A percentile compares a stretch with the other conserved stretches of the same genome.
phyloP scores from a whole-genome alignment of 2,113 vertebrate genomes.

The Ochotona curzoniae region DNA sequence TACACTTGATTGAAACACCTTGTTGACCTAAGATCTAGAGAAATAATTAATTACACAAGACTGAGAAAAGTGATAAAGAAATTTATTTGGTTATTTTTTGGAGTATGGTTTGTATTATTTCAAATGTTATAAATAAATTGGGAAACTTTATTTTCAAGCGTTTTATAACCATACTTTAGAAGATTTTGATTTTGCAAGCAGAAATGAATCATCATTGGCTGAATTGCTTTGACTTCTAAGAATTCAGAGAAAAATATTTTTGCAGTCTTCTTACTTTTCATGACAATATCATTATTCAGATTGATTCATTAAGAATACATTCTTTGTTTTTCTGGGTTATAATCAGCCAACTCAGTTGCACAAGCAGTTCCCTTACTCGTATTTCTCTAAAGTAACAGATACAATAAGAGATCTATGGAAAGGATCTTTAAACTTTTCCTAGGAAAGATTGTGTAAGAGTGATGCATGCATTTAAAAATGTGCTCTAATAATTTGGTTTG shows the following conservation, averaged over 20 bases:
- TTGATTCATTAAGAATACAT: not conserved
- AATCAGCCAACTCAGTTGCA: not conserved
- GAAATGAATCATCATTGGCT: not conserved
- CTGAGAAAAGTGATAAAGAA: not conserved
- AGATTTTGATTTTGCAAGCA: not conserved
- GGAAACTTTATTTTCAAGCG: not conserved
- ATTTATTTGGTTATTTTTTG: slow-evolving; percentile 7
- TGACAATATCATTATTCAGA: not conserved
- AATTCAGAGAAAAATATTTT: not conserved
- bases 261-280: not conserved
- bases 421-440: too few species aligned
- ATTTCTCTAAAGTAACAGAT: not conserved
- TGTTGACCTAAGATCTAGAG: not conserved
- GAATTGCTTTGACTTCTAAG: not conserved
- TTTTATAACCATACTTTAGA: not conserved
- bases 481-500: too few species aligned
- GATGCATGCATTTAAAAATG: too few species aligned
- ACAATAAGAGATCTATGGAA: not conserved
- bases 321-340: not conserved
- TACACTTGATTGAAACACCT: not conserved
- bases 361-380: not conserved
- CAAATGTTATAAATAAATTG: not conserved
- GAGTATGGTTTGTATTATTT: not conserved
- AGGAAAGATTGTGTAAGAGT: too few species aligned
- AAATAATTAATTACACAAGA: not conserved